Evolutionary conservation across 2,797 vertebrate species (phyloP), one percentile per base, ranked within the genome.

Genomic region (Otolemur crassicaudatus): DNA sequence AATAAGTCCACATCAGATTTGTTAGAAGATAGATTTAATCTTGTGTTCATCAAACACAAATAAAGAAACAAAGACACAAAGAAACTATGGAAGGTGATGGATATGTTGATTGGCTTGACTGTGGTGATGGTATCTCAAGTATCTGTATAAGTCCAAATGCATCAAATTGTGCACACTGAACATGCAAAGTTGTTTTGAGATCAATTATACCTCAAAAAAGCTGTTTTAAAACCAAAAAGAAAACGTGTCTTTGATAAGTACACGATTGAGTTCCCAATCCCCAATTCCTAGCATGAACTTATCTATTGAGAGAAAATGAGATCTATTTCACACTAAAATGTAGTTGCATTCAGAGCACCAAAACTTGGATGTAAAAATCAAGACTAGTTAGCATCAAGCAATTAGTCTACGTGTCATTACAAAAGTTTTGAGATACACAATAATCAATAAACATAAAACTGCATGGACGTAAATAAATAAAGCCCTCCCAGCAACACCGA

Each of bases 211-310:
- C 14, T 73, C 29, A 85, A 72, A 46, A 89, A 85, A 46, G 5
- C 16, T 90, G 16, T 86, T 56, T 79, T 34, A 53, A 72, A 65
- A 73, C 3, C 14, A 81, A 75, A 40, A 75, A 13, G 5, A 95
- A 67, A 87, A 37, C 9, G 25, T 56, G 25, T 63, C 49, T 77
- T 92, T 70, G 31, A 0, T 73, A 49, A 75, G 17, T 72, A 79
- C 20, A 94, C 72, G 43, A 77, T 40, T 87, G n/a, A 85, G 31
- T 65, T 29, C 19, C n/a, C 16, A 90, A 86, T 69, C 73, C 49
- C 20, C 16, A 90, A 27, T 70, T 70, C n/a, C 34, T 97, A 20
- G 69, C 56, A 91, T 56, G 60, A 93, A 84, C 31, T 91, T 19
- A 92, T n/a, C 8, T 29, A 17, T 10, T 60, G 60, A 86, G 13